Base-by-base conservation (phyloP, 2,888 invertebrate genomes). In the Dromius quadrimaculatus region DNA sequence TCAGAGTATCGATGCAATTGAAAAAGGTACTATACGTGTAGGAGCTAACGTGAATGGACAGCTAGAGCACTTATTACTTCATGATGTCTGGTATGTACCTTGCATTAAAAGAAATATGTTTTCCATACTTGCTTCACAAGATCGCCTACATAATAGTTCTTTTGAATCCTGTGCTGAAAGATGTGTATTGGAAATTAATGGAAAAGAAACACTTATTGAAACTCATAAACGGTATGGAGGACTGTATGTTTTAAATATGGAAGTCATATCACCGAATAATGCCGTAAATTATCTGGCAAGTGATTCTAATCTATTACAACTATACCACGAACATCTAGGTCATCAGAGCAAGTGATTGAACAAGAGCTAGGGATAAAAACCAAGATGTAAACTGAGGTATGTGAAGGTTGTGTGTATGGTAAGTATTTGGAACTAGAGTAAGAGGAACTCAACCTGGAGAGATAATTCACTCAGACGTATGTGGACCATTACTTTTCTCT, bases 391-490 rank as follows among this genome's bases (percentile, higher is more conserved):
- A 17, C 15, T 20, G 65, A 65, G 4, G 17, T 65, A 11, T 65
- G 50, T 50, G 65, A 65, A 65, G 50, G 19, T 5, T 65, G 65
- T 38, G 19, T 50, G 13, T 50, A 65, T 50, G 36, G 65, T 22
- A 65, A 65, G 15, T 75, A 5, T 76, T 76, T 70, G 73, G 74
- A 3, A 73, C 71, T 1, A 73, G 75, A 22, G 23, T 66, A 13
- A 73, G 72, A 45, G 47, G 68, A 11, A 72, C 64, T 6, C 54
- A 71, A 41, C 71, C 72, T 5, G 75, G 75, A 28, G 74, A 75
- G 47, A 38, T 75, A 2, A 72, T 78, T 3, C 71, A 74, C 36
- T 71, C 75, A 19, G 77, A 78, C 68, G 66, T 77, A 2, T 76
- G 75, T 69, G 76, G 76, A 9, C 76, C 76, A 1, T 75, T 78